A percentile compares a stretch with the other conserved stretches of the same genome.
These are phyloP conservation scores for Micoletzkya japonica DNA, from an alignment of 2,888 invertebrate species.

Conservation along the genomic window DNA sequence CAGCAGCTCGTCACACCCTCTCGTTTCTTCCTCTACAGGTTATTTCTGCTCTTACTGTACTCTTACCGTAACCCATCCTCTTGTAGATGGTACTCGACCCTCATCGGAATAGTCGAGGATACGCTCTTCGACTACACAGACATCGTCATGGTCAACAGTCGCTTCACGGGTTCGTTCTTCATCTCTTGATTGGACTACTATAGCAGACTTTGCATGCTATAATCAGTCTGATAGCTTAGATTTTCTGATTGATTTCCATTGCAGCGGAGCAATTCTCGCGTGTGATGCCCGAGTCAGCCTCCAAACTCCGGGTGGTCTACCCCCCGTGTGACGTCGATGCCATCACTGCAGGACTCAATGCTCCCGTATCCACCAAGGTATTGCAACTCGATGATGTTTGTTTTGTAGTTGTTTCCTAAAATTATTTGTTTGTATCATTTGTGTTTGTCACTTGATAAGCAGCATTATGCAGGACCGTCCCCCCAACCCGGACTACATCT, in stretches of 20 bases:
- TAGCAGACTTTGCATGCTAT: too few relatives aligned
- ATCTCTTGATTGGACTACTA: not conserved
- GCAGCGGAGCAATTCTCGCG: constrained; percentile 50
- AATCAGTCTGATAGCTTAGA: too few relatives aligned
- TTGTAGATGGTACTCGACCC: constrained; percentile 57
- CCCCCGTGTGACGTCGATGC: constrained; percentile 63
- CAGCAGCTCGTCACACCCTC: constrained; percentile 62
- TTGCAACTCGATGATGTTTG: not conserved
- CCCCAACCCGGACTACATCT: constrained; percentile 51
- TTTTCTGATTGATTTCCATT: constrained; percentile 18
- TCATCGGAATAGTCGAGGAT: constrained; percentile 63
- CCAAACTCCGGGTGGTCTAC: constrained; percentile 60
- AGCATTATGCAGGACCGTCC: constrained; percentile 32
- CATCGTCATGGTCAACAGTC: constrained; percentile 67
- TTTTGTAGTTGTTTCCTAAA: not conserved
- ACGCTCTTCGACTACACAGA: constrained; percentile 67
- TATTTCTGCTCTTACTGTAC: not conserved
- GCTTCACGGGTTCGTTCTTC: constrained; percentile 67
- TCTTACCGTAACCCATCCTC: not conserved
- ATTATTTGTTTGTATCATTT: too few relatives aligned
- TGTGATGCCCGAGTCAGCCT: constrained; percentile 58
- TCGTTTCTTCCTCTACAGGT: constrained; percentile 60
- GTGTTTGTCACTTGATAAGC: not conserved
- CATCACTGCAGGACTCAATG: constrained; percentile 22
- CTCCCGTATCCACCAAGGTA: constrained; percentile 41